Evolutionary conservation across 2,888 invertebrate species (phyloP).

Genomic region (Gandaritis pyraliata): DNA sequence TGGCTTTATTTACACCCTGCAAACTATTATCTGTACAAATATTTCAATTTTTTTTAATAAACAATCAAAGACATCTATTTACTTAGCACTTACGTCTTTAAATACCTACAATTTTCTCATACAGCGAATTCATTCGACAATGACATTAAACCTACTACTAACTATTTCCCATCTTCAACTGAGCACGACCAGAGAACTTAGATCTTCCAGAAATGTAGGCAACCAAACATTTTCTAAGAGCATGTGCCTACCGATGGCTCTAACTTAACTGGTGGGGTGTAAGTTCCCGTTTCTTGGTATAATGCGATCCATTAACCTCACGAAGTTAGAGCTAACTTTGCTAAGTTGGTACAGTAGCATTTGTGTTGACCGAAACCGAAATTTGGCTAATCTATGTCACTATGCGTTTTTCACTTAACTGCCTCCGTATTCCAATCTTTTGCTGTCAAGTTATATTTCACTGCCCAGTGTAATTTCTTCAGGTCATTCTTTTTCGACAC

Average conservation of each 20-base stretch:
- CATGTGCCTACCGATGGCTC: conserved; percentile 20
- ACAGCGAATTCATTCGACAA: conserved; percentile 8
- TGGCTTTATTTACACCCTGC: too few relatives aligned
- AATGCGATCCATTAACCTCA: conserved; percentile 39
- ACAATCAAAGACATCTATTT: too few relatives aligned
- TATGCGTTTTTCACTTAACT: too few relatives aligned
- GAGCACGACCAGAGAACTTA: conserved; percentile 3
- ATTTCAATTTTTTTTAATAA: too few relatives aligned
- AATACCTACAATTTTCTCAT: neutral
- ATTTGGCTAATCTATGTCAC: conserved; percentile 3
- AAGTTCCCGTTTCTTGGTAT: conserved; percentile 32
- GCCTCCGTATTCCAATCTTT: too few relatives aligned
- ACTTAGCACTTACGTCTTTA: too few relatives aligned
- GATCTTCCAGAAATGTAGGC: conserved; percentile 16
- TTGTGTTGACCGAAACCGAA: conserved; percentile 5
- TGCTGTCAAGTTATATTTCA: too few relatives aligned
- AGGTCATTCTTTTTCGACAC: too few relatives aligned
- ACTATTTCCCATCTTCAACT: conserved; percentile 13
- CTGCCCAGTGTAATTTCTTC: too few relatives aligned
- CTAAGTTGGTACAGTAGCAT: conserved; percentile 5
- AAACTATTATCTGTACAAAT: too few relatives aligned
- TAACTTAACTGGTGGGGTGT: conserved; percentile 23
- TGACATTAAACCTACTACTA: conserved; percentile 15
- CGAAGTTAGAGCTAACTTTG: conserved; percentile 19
- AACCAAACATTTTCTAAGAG: conserved; percentile 14